phyloP scores from a whole-genome alignment of 2,113 vertebrate species.

The Sclerurus mexicanus region DNA sequence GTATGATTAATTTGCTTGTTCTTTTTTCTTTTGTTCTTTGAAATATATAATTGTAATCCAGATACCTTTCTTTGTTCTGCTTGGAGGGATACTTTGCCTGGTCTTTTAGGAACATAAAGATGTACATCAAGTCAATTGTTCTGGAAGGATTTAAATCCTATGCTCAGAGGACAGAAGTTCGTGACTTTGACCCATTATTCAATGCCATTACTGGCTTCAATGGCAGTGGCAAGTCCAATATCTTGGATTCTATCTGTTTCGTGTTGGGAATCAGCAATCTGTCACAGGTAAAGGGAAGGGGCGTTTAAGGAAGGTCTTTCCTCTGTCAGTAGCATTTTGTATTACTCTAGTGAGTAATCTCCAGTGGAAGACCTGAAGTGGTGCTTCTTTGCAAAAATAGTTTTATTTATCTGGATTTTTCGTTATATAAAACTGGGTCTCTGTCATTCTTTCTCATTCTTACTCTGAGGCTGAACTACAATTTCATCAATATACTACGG shows the following conservation, averaged over 20 bases:
- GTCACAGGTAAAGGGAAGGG: constrained; percentile 78
- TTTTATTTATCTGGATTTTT: neutral
- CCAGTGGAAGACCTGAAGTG: fast-evolving
- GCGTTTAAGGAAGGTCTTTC: neutral
- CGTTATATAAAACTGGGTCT: fast-evolving
- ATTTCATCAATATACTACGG: neutral
- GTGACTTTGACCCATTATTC: constrained; percentile 89
- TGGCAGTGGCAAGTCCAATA: constrained; percentile 97
- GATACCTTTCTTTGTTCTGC: neutral
- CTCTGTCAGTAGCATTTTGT: neutral
- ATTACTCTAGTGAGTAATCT: neutral
- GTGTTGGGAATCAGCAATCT: constrained; percentile 90
- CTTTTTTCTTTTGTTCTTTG: neutral
- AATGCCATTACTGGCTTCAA: constrained; percentile 97
- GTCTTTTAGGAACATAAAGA: constrained; percentile 27
- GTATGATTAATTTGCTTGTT: fast-evolving
- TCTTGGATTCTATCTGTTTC: constrained; percentile 95
- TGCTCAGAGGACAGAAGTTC: constrained; percentile 89
- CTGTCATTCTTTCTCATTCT: neutral
- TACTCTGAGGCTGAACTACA: neutral
- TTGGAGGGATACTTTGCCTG: neutral
- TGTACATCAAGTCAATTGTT: constrained; percentile 91
- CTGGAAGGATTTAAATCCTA: constrained; percentile 98
- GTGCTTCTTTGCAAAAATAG: neutral
- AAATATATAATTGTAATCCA: neutral